Evolutionary conservation across 2,888 invertebrate genomes (phyloP).

Genomic region (Meta bourneti): DNA sequence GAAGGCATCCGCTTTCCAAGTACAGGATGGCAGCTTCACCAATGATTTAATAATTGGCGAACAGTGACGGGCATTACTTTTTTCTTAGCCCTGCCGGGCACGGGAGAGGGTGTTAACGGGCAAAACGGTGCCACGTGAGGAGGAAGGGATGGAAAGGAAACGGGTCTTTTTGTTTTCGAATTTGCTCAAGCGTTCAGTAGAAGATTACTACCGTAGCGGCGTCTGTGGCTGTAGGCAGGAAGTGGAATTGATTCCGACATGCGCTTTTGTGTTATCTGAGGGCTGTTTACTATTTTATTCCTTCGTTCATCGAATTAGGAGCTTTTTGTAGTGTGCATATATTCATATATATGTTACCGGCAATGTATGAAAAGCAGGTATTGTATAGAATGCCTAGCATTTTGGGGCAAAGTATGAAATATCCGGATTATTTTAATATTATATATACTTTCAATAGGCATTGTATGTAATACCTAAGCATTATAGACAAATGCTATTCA

Average conservation of each 20-base stretch:
- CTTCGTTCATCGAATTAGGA: too few relatives aligned
- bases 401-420: too few relatives aligned
- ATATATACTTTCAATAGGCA: too few relatives aligned
- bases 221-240: slow-evolving; percentile 27
- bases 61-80: slow-evolving; percentile 1
- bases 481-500: too few relatives aligned
- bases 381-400: too few relatives aligned
- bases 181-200: slow-evolving; percentile 45
- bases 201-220: slow-evolving; percentile 8
- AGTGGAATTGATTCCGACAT: slow-evolving; percentile 48
- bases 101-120: slow-evolving; percentile 58
- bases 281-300: too few relatives aligned
- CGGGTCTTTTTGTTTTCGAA: slow-evolving; percentile 37
- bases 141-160: slow-evolving; percentile 55
- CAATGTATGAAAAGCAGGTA: too few relatives aligned
- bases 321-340: too few relatives aligned
- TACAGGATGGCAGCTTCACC: slow-evolving; percentile 40
- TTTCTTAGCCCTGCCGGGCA: not conserved
- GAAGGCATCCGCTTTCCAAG: slow-evolving; percentile 17
- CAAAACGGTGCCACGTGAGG: slow-evolving; percentile 72
- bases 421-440: too few relatives aligned
- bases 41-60: slow-evolving; percentile 49
- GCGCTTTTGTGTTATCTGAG: not conserved
- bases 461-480: too few relatives aligned
- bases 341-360: too few relatives aligned